Evolutionary conservation across 2,113 vertebrate genomes (phyloP).

Genomic region (Dicrurus megarhynchus): DNA sequence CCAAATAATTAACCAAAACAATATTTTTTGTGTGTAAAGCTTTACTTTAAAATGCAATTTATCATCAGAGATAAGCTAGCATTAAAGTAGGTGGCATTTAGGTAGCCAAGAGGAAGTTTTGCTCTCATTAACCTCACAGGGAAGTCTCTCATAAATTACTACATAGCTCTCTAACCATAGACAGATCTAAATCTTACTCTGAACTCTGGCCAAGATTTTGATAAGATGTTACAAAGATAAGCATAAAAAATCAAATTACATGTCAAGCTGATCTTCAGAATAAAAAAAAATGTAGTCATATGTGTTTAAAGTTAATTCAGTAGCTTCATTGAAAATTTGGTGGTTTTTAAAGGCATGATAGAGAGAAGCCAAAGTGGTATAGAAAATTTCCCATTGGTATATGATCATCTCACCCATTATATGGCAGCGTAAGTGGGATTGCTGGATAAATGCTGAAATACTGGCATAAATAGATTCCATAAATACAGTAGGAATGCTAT

Average conservation of each 20-base stretch:
- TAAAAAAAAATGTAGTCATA: not conserved
- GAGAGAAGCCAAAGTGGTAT: not conserved
- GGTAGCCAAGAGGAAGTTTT: not conserved
- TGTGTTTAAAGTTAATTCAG: not conserved
- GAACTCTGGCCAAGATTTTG: not conserved
- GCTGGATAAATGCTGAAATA: not conserved
- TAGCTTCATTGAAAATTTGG: not conserved
- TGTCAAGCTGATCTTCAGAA: not conserved
- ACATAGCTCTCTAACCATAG: not conserved
- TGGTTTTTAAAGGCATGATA: not conserved
- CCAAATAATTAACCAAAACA: not conserved
- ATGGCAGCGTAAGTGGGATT: not conserved
- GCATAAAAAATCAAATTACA: not conserved
- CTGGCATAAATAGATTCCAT: not conserved
- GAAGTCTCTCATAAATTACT: not conserved
- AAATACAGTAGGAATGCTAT: not conserved
- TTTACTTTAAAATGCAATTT: not conserved
- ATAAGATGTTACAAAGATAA: not conserved
- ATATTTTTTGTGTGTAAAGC: not conserved
- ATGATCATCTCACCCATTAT: not conserved
- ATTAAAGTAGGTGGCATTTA: not conserved
- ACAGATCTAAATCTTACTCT: not conserved
- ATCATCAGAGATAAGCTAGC: not conserved
- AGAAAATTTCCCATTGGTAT: not conserved
- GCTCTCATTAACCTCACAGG: not conserved